phyloP scores from a whole-genome alignment of 2,113 vertebrate genomes.

The Crotophaga sulcirostris region DNA sequence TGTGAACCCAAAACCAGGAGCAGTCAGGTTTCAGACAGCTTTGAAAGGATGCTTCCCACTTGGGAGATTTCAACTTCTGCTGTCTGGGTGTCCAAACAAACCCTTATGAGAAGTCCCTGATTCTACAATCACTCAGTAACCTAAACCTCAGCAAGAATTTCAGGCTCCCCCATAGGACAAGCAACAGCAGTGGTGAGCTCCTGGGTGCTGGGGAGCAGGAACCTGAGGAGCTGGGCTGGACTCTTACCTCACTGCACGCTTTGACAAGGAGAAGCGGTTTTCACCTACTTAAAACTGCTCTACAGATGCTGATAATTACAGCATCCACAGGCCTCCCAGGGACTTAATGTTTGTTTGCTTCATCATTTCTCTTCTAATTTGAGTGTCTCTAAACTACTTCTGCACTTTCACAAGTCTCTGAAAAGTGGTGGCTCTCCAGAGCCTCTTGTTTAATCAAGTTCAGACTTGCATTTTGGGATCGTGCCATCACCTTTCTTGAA shows the following conservation, averaged over 20 bases:
- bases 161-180: background rate
- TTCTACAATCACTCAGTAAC: background rate
- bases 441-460: background rate
- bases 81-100: background rate
- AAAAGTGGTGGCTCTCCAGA: background rate
- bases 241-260: background rate
- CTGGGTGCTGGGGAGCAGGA: background rate
- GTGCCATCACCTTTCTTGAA: background rate
- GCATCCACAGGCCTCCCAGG: background rate
- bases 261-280: background rate
- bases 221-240: background rate
- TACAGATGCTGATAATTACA: background rate
- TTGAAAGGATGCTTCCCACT: background rate
- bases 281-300: background rate
- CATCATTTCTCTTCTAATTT: background rate
- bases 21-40: background rate
- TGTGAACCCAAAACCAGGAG: background rate
- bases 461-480: background rate
- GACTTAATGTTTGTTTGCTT: background rate
- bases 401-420: background rate
- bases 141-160: background rate
- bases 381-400: background rate
- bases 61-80: background rate
- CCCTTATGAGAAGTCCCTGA: background rate
- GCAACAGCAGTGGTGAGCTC: background rate